Percentiles rank a stretch among this genome's conserved stretches.
Evolutionary conservation across 2,888 invertebrate genomes (phyloP).

Genomic region (Andrena flavipes): DNA sequence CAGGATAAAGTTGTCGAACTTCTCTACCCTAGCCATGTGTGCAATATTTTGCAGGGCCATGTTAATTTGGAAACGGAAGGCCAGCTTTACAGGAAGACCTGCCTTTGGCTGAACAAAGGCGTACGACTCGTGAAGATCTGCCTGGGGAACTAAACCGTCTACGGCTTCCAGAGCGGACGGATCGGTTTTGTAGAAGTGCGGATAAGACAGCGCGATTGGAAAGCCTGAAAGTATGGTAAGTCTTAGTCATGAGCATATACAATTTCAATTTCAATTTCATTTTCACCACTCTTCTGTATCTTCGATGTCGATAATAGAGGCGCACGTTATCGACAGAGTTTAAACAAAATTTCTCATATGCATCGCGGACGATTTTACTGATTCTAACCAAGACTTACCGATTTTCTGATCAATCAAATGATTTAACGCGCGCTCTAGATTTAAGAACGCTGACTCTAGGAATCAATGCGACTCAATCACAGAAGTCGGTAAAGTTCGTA

Average conservation of each 20-base stretch:
- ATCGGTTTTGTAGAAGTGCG: conserved; percentile 93
- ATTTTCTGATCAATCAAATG: no score
- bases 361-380: no score
- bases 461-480: no score
- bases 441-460: no score
- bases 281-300: not conserved
- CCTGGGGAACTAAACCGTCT: conserved; percentile 88
- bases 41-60: conserved; percentile 91
- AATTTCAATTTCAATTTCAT: not conserved
- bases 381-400: no score
- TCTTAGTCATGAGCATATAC: not conserved
- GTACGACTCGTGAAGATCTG: conserved; percentile 88
- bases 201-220: conserved; percentile 94
- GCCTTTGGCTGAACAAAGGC: conserved; percentile 93
- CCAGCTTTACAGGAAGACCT: conserved; percentile 92
- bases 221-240: conserved; percentile 86
- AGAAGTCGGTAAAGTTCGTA: no score
- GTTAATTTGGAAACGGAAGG: conserved; percentile 94
- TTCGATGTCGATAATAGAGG: not conserved
- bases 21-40: conserved; percentile 88
- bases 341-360: not conserved
- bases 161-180: conserved; percentile 88
- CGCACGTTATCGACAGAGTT: not conserved
- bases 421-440: no score
- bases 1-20: conserved; percentile 90